phyloP scores from a whole-genome alignment of 2,888 invertebrate genomes.

The Cantharis rustica region DNA sequence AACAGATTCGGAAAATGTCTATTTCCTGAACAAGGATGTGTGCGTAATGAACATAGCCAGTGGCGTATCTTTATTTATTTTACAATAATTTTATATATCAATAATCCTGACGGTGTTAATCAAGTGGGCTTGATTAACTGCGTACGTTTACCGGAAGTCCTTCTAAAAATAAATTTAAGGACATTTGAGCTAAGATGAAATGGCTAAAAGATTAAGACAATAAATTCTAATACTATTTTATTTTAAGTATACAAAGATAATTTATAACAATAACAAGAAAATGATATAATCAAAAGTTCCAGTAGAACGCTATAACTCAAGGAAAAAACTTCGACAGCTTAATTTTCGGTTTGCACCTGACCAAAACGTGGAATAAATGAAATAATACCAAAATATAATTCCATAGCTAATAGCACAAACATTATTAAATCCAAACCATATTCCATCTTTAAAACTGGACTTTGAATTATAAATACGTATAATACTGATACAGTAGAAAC shows the following conservation, averaged over 20 bases:
- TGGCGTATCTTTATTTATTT: slow-evolving; percentile 13
- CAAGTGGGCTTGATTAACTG: no score
- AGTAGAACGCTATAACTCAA: no score
- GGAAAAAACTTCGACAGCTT: neutral
- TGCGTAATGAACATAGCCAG: slow-evolving; percentile 36
- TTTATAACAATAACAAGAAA: neutral
- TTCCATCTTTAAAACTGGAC: slow-evolving; percentile 25
- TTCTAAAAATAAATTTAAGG: no score
- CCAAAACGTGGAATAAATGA: slow-evolving; percentile 23
- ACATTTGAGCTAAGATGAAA: no score
- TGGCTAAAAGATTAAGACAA: neutral
- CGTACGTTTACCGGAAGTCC: no score
- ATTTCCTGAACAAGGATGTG: slow-evolving; percentile 42
- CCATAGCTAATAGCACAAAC: slow-evolving; percentile 13
- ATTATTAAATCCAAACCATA: slow-evolving; percentile 23
- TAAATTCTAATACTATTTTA: neutral
- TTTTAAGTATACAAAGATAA: neutral
- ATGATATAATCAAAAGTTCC: no score
- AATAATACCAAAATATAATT: slow-evolving; percentile 16
- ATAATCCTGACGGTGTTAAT: neutral
- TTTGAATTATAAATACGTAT: slow-evolving; percentile 23
- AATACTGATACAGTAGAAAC: neutral
- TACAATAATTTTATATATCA: neutral
- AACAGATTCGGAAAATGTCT: slow-evolving; percentile 51
- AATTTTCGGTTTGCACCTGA: neutral